Conservation (phyloP, 2,888 invertebrate genomes). For the Eugnorisma glareosa region DNA sequence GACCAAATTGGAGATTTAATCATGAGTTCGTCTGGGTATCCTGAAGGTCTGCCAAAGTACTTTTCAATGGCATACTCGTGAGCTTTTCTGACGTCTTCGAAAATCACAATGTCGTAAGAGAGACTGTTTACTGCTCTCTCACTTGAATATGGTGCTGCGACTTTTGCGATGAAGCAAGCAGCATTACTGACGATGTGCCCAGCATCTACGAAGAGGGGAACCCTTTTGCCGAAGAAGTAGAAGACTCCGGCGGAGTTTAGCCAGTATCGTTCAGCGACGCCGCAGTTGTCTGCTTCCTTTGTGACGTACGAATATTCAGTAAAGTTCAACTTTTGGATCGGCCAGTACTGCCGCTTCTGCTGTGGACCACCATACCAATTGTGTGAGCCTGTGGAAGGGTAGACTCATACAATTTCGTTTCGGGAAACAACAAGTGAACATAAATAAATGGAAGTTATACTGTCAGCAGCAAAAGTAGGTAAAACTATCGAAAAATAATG, state of each 20-base stretch:
- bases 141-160: slow-evolving; percentile 85
- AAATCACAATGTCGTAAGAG: slow-evolving; percentile 91
- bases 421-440: neutral
- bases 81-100: slow-evolving; percentile 89
- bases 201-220: slow-evolving; percentile 92
- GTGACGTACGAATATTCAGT: slow-evolving; percentile 90
- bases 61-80: slow-evolving; percentile 91
- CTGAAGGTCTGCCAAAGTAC: slow-evolving; percentile 90
- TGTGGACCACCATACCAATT: slow-evolving; percentile 93
- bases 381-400: slow-evolving; percentile 70
- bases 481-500: neutral
- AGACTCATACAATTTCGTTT: neutral
- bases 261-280: slow-evolving; percentile 92
- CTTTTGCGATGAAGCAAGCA: slow-evolving; percentile 88
- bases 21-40: slow-evolving; percentile 90
- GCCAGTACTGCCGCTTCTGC: slow-evolving; percentile 91
- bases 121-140: slow-evolving; percentile 84
- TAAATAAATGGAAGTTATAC: neutral
- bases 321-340: slow-evolving; percentile 89
- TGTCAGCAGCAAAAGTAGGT: neutral
- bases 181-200: slow-evolving; percentile 86
- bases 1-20: slow-evolving; percentile 92
- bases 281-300: slow-evolving; percentile 90
- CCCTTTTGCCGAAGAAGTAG: slow-evolving; percentile 91
- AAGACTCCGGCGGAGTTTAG: slow-evolving; percentile 92